phyloP scores from a whole-genome alignment of 2,113 vertebrate species.

The Lonchura striata region DNA sequence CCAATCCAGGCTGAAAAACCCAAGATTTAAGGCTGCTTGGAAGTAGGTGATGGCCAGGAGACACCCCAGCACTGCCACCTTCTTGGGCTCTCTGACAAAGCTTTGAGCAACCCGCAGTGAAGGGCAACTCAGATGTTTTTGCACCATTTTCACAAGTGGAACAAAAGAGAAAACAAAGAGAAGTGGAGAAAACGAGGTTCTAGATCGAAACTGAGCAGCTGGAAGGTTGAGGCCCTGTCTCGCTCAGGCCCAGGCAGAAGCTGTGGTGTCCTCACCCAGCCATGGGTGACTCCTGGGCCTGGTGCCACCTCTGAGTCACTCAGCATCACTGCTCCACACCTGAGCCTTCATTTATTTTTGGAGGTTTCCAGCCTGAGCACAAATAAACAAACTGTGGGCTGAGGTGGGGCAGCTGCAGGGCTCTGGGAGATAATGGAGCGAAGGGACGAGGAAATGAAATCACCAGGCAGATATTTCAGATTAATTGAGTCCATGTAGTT shows the following conservation, averaged over 20 bases:
- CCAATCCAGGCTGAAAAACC: neutral
- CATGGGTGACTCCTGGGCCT: conserved; percentile 13
- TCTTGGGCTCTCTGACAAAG: neutral
- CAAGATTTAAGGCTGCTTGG: neutral
- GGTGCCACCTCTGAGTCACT: conserved; percentile 52
- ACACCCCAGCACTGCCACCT: neutral
- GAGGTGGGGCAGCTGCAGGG: conserved; percentile 30
- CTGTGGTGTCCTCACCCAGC: neutral
- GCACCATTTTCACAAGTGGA: neutral
- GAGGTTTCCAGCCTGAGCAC: conserved; percentile 32
- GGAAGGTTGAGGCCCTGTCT: neutral
- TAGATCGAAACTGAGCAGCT: fast-evolving
- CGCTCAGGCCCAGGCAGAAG: neutral
- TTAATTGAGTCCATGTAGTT: fast-evolving
- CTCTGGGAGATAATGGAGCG: neutral
- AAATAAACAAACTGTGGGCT: conserved; percentile 53
- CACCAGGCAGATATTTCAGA: neutral
- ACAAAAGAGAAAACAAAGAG: neutral
- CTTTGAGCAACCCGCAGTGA: neutral
- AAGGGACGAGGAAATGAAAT: neutral
- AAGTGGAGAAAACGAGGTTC: neutral
- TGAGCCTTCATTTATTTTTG: conserved; percentile 47
- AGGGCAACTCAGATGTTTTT: neutral
- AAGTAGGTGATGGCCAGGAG: neutral
- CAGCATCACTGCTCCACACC: conserved; percentile 8